Evolutionary conservation across 2,888 invertebrate species (phyloP), one percentile per base, ranked within the genome.

Genomic region (Hedychridium roseum): DNA sequence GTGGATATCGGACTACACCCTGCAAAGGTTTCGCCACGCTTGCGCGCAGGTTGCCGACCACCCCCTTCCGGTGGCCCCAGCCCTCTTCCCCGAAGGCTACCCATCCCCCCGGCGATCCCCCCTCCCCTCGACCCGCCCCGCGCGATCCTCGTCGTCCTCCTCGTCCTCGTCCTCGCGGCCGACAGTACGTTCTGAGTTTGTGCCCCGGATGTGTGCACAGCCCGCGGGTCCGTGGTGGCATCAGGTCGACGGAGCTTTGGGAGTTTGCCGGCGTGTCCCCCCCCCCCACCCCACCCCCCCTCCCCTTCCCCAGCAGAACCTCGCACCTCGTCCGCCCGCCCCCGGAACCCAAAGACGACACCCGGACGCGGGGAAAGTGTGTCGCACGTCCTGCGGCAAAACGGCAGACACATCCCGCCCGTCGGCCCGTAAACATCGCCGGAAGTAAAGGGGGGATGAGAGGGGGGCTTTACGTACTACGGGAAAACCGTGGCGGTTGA

Each of bases 351-450:
- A n/a, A n/a, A n/a, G n/a, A n/a, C n/a, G n/a, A n/a, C n/a, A n/a
- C n/a, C n/a, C n/a, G n/a, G n/a, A n/a, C n/a, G n/a, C n/a, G n/a
- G n/a, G n/a, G n/a, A n/a, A n/a, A n/a, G n/a, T n/a, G n/a, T n/a
- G 50, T 58, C 52, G 58, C 50, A 63, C 62, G 48, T 57, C 50
- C 59, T 52, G 49, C 52, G 57, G 60, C 57, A 62, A 34, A 55
- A 58, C n/a, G n/a, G n/a, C n/a, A n/a, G n/a, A n/a, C n/a, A n/a
- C 15, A 11, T 60, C 54, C 32, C 54, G 26, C 31, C 43, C 43
- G 20, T 27, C 42, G 35, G 18, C 15, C 11, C n/a, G n/a, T n/a
- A n/a, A n/a, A n/a, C n/a, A n/a, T n/a, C 20, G 32, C 36, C 43
- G 40, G 16, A 27, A 21, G 23, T 21, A 26, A 45, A 21, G 36